Evolutionary conservation across 92 coral and sea anemone species (phyloP).

Genomic region (Epizoanthus illoricatus): DNA sequence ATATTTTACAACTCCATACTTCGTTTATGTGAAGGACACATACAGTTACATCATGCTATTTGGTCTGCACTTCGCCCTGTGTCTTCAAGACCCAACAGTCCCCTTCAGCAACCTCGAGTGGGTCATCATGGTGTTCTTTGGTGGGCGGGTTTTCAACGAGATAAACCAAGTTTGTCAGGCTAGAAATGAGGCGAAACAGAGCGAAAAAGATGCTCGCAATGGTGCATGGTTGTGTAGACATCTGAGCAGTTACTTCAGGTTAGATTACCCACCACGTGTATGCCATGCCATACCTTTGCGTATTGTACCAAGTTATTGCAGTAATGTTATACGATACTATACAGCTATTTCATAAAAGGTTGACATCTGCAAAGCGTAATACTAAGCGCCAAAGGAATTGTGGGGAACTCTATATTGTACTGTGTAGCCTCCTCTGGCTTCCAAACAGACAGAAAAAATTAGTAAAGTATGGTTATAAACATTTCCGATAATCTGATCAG

Average conservation of each 20-base stretch:
- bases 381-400: no score
- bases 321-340: no score
- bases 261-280: neutral
- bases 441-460: no score
- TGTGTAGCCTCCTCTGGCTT: no score
- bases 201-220: neutral
- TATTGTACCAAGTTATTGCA: no score
- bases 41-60: constrained; percentile 50
- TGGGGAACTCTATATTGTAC: no score
- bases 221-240: neutral
- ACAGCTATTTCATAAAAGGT: no score
- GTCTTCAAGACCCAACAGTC: neutral
- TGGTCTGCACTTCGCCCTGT: constrained; percentile 46
- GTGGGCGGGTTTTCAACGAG: constrained; percentile 44
- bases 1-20: constrained; percentile 52
- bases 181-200: constrained; percentile 13
- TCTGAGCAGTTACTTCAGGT: constrained; percentile 27
- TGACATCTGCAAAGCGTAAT: no score
- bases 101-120: constrained; percentile 16
- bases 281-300: no score
- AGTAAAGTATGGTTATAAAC: no score
- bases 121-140: constrained; percentile 50
- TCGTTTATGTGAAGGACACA: constrained; percentile 46
- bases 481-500: no score
- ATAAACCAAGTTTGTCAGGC: constrained; percentile 33